Percentiles rank a stretch among this genome's conserved stretches.
Evolutionary conservation across 2,888 invertebrate genomes (phyloP).

Genomic region (Acanthosepion lycidas): DNA sequence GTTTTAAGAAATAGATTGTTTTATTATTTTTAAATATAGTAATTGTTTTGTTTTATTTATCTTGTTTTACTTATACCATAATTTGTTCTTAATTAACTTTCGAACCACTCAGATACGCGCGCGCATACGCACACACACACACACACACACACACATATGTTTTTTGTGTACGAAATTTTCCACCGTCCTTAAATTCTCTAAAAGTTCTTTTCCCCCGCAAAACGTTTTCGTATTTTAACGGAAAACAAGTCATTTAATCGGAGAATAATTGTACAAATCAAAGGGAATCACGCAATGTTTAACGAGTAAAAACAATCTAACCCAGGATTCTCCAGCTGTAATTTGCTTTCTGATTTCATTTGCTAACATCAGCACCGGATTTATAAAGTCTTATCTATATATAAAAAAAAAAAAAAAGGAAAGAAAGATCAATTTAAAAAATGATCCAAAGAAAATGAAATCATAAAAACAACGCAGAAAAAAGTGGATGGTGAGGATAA

Average conservation of each 20-base stretch:
- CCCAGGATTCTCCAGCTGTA: not conserved
- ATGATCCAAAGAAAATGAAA: not conserved
- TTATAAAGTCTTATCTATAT: not conserved
- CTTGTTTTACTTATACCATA: no score
- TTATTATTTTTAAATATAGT: no score
- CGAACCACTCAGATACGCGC: no score
- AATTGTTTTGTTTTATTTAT: no score
- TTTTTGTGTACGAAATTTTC: no score
- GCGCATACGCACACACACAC: no score
- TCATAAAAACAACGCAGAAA: not conserved
- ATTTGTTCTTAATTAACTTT: no score
- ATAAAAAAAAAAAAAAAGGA: not conserved
- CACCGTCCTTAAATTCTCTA: no score
- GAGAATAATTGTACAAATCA: not conserved
- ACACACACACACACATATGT: no score
- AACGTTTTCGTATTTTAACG: no score
- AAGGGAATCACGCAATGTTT: not conserved
- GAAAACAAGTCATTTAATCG: not conserved
- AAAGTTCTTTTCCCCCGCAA: no score
- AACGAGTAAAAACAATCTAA: not conserved
- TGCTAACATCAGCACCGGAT: not conserved
- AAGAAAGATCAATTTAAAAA: not conserved
- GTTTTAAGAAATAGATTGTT: no score
- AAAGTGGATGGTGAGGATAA: not conserved
- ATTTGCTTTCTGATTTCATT: not conserved